Evolutionary conservation across 2,113 vertebrate species (phyloP), one percentile per base, ranked within the genome.

Genomic region (Campylomormyrus tamandua): DNA sequence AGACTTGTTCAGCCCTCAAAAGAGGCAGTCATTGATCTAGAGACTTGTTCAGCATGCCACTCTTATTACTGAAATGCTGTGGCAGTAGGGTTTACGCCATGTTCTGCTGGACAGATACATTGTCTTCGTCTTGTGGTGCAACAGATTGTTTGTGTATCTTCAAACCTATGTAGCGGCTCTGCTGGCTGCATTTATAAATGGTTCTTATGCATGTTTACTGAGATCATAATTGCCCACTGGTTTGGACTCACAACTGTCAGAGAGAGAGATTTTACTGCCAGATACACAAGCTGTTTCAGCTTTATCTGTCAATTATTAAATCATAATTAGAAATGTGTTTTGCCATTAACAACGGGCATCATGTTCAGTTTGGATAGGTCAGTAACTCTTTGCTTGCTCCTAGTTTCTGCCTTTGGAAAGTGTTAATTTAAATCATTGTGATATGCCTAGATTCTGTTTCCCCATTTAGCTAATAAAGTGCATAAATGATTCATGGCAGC

Each of bases 401-500:
- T 90, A 90, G 91, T 90, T 90, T 94, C 92, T 92, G 90, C 91
- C 90, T 90, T 91, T n/a, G 31, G 31, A 92, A 87, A 92, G 92
- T 93, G 92, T 93, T 92, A 91, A 93, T 93, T 92, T 89, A 92
- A 91, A 91, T 94, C 91, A 90, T 89, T 90, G 92, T 93, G 91
- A 94, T 94, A 91, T 39, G 87, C 92, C 93, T 91, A 92, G 90
- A 94, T 94, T 93, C 88, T 91, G 93, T 94, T 92, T 91, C 92
- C 93, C 94, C 93, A 93, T 96, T 96, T 95, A 95, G 94, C 93
- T 95, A 96, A 94, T 94, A 94, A 95, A 94, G 93, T 93, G 94
- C 94, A 95, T 93, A 95, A 97, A 97, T 97, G 94, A 97, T 97
- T 97, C 96, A 97, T 97, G 94, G 94, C 95, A 94, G 92, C 91